Evolutionary conservation across 2,113 vertebrate genomes (phyloP).

Genomic region (Oxygymnocypris stewartii): DNA sequence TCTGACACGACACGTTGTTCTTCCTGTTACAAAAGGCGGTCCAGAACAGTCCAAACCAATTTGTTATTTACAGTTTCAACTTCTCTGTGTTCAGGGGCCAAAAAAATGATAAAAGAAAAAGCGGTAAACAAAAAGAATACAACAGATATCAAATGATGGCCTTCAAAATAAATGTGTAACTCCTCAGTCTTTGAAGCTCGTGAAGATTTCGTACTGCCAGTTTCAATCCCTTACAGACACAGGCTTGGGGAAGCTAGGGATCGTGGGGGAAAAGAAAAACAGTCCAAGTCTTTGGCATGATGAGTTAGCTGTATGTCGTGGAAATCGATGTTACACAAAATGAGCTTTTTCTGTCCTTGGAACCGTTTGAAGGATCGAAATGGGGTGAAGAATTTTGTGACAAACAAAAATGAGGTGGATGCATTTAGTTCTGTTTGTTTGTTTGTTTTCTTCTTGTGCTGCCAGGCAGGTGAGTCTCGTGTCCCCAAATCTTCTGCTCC

Average conservation of each 20-base stretch:
- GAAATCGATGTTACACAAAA: conserved; percentile 54
- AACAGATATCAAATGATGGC: conserved; percentile 48
- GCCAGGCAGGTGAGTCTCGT: conserved; percentile 50
- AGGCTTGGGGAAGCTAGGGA: conserved; percentile 68
- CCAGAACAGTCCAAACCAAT: conserved; percentile 49
- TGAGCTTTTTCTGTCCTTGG: conserved; percentile 42
- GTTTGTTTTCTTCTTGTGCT: conserved; percentile 50
- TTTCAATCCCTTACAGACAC: conserved; percentile 66
- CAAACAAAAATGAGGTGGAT: conserved; percentile 49
- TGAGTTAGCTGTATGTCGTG: conserved; percentile 78
- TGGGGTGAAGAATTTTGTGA: conserved; percentile 53
- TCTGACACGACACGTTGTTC: conserved; percentile 39
- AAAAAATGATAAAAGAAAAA: conserved; percentile 44
- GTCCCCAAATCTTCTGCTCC: conserved; percentile 60
- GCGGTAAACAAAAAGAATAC: conserved; percentile 39
- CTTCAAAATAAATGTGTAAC: conserved; percentile 57
- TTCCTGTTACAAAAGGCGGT: conserved; percentile 54
- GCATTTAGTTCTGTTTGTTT: conserved; percentile 49
- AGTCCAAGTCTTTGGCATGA: conserved; percentile 81
- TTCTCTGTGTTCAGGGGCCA: conserved; percentile 49
- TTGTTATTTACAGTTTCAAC: conserved; percentile 37
- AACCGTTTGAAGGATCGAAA: conserved; percentile 45
- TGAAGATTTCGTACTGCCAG: conserved; percentile 52
- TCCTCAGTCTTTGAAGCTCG: conserved; percentile 51
- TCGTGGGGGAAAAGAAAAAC: conserved; percentile 55